Evolutionary conservation across 1,140 invertebrate species (phyloP).

Genomic region (Trissolcus basalis): DNA sequence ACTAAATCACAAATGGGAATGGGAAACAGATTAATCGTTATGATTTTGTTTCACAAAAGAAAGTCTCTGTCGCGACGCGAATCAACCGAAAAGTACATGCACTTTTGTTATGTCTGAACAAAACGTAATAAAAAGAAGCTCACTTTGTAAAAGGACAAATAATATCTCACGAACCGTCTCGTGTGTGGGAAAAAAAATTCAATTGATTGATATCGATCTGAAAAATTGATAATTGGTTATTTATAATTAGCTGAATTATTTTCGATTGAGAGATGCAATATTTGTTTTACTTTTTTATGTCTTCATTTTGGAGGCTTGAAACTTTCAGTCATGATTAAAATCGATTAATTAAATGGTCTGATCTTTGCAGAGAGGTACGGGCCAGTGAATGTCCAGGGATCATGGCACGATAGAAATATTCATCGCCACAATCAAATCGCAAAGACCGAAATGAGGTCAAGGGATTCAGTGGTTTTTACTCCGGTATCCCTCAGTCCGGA

Average conservation of each 20-base stretch:
- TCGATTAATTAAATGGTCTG: constrained; percentile 22
- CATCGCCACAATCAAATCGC: constrained; percentile 26
- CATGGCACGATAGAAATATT: constrained; percentile 34
- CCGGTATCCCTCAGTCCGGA: constrained; percentile 74
- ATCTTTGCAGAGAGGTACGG: constrained; percentile 33
- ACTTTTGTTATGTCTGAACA: neutral
- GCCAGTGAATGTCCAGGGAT: constrained; percentile 39
- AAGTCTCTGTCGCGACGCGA: constrained; percentile 23
- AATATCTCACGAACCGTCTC: too few species aligned
- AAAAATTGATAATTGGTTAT: too few species aligned
- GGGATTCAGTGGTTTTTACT: constrained; percentile 73
- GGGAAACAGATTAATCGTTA: constrained; percentile 49
- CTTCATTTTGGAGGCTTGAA: neutral
- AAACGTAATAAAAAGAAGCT: neutral
- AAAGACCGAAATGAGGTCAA: constrained; percentile 66
- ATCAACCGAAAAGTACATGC: neutral
- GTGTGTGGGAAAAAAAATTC: too few species aligned
- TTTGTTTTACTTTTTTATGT: neutral
- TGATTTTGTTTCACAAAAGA: constrained; percentile 27
- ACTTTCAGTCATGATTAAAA: neutral
- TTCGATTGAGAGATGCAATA: too few species aligned
- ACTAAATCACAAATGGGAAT: constrained; percentile 48
- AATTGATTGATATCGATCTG: too few species aligned
- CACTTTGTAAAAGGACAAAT: too few species aligned
- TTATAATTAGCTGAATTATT: too few species aligned